Base-by-base conservation (phyloP, 1,140 invertebrate species). In the Chymomyza costata region DNA sequence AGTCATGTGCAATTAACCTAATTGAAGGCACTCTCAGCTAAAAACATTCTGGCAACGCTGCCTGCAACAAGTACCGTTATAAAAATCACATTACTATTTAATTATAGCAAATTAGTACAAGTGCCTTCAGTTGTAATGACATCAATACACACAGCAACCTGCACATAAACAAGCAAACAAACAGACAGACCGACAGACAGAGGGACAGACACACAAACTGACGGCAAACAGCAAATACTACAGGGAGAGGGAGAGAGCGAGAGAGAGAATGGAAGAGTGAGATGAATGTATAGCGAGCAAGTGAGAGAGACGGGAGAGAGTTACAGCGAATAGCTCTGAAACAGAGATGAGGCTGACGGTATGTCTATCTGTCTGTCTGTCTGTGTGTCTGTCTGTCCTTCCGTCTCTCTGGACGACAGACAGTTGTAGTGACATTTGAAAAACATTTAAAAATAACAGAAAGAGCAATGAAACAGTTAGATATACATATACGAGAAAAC, bases 11-110 rank as follows among this genome's bases (percentile, higher is more conserved):
- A 73, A 73, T 73, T 73, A 73, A 64, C 68, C 68, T 51, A 73
- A 53, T 55, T 73, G 6, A 10, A 14, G 31, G 37, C 6, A 32
- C 43, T 34, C 25, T 34, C 25, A 49, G 45, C 43, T 45, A 38
- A 47, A 8, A 8, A 25, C 21, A 25, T 25, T 25, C n/a, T n/a
- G n/a, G n/a, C n/a, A n/a, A n/a, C n/a, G n/a, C n/a, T n/a, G n/a
- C 34, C 11, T 58, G 40, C 51, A 56, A 58, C 61, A 53, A 53
- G 43, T 63, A 17, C n/a, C 34, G 47, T 35, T 34, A 35, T 34
- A 76, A 63, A 70, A 70, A 70, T 66, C 55, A 19, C 62, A 78
- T 78, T 76, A 70, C 43, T 56, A 53, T 63, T 69, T 66, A 54
- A 66, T 70, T 66, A 56, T 55, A 61, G 50, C 49, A 51, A 68